Base-by-base conservation (phyloP, 2,113 vertebrate species). In the Atractosteus spatula region DNA sequence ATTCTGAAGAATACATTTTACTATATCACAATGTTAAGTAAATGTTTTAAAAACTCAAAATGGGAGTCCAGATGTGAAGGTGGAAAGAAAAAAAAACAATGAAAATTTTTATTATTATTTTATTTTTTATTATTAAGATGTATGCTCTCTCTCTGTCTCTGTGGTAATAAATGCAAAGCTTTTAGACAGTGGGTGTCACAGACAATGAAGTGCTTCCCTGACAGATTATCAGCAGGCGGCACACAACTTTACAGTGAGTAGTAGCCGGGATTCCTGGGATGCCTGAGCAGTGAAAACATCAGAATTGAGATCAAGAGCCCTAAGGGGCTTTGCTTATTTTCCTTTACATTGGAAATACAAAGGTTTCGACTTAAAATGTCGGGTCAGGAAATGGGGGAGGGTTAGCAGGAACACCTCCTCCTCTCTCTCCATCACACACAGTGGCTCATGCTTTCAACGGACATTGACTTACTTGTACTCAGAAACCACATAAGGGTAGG, bases 191-290 rank as follows among this genome's bases (percentile, higher is more conserved):
- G 8, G 42, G 12, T 14, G 7, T 68, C 66, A 54, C n/a, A 29
- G 66, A 8, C 1, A n/a, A 51, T 51, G 66, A 68, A 29, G 14
- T 68, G 45, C 44, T 13, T 54, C 45, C n/a, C 16, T 51, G 47
- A 51, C 63, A 66, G 2, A 12, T 43, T 13, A 8, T 54, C 45
- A 17, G 45, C 47, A 68, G 45, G 4, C 16, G 13, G 16, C 47
- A 10, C 12, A 68, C 13, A 16, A 6, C 66, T 59, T 51, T 68
- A 4, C 66, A 10, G 44, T 67, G 66, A 51, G 41, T 41, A 43
- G 41, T 65, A 65, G 41, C 62, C 17, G n/a, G 66, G 66, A 68
- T 68, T 68, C 66, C 44, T 17, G n/a, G 45, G n/a, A 68, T 68
- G n/a, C 45, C 44, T 54, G 45, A 68, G 66, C 45, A 54, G 66